phyloP scores from a whole-genome alignment of 2,888 invertebrate genomes.

The Idaea aversata region DNA sequence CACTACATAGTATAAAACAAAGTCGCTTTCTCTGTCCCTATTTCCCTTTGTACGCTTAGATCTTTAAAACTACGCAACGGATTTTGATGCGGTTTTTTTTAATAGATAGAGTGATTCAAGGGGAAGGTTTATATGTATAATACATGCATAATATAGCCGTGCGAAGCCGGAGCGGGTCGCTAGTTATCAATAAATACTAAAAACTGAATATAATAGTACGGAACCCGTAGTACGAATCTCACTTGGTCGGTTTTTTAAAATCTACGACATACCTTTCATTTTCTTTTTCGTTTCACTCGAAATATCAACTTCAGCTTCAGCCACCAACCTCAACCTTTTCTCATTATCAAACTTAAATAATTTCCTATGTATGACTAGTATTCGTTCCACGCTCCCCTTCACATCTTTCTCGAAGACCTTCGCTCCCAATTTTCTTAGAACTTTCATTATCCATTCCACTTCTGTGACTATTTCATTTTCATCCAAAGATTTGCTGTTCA shows the following conservation, averaged over 20 bases:
- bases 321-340: constrained; percentile 56
- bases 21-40: too few species aligned
- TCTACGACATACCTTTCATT: constrained; percentile 65
- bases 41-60: too few species aligned
- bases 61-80: too few species aligned
- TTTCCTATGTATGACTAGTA: constrained; percentile 81
- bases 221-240: too few species aligned
- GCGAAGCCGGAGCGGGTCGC: too few species aligned
- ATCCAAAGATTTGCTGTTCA: constrained; percentile 54
- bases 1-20: too few species aligned
- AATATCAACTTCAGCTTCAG: constrained; percentile 58
- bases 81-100: too few species aligned
- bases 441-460: constrained; percentile 74
- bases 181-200: too few species aligned
- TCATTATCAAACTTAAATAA: constrained; percentile 64
- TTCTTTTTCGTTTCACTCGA: constrained; percentile 66
- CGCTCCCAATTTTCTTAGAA: constrained; percentile 60
- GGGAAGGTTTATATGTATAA: too few species aligned
- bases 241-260: background rate
- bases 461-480: constrained; percentile 72
- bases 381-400: constrained; percentile 72
- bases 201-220: too few species aligned
- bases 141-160: too few species aligned
- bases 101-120: too few species aligned
- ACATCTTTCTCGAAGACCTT: constrained; percentile 74